Evolutionary conservation across 2,888 invertebrate genomes (phyloP).

Genomic region (Hyposoter didymator): DNA sequence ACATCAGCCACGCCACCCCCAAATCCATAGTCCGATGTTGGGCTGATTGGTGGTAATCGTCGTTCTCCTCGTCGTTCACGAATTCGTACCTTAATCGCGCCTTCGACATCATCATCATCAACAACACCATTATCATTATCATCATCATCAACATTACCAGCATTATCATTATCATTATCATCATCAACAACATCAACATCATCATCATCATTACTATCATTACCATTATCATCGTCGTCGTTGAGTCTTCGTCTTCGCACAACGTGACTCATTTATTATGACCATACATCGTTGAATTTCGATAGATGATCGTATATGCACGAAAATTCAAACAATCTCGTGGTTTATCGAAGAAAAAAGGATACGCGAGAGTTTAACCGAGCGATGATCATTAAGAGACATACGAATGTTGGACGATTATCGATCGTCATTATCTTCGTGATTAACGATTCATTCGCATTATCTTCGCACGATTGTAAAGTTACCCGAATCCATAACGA

Average conservation of each 20-base stretch:
- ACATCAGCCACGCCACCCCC: conserved; percentile 83
- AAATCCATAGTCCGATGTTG: conserved; percentile 83
- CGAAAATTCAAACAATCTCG: conserved; percentile 44
- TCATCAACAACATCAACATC: not conserved
- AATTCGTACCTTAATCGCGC: conserved; percentile 73
- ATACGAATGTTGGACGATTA: conserved; percentile 32
- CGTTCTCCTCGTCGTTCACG: conserved; percentile 68
- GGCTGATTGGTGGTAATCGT: conserved; percentile 75
- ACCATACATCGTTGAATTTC: conserved; percentile 47
- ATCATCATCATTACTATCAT: conserved; percentile 12
- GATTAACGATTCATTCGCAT: conserved; percentile 34
- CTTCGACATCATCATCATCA: conserved; percentile 74
- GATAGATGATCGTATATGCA: conserved; percentile 30
- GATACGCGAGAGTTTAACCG: conserved; percentile 31
- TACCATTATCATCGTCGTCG: conserved; percentile 74
- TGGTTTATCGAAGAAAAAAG: not conserved
- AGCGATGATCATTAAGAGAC: conserved; percentile 19
- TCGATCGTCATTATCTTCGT: conserved; percentile 23
- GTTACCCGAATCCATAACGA: conserved; percentile 46
- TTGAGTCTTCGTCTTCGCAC: conserved; percentile 59
- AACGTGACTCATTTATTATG: conserved; percentile 60
- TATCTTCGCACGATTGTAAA: conserved; percentile 51
- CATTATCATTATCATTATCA: not conserved
- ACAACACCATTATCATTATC: conserved; percentile 10
- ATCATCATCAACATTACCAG: conserved; percentile 10